Evolutionary conservation across 1,140 invertebrate genomes (phyloP).

Genomic region (Caenorhabditis inopinata): DNA sequence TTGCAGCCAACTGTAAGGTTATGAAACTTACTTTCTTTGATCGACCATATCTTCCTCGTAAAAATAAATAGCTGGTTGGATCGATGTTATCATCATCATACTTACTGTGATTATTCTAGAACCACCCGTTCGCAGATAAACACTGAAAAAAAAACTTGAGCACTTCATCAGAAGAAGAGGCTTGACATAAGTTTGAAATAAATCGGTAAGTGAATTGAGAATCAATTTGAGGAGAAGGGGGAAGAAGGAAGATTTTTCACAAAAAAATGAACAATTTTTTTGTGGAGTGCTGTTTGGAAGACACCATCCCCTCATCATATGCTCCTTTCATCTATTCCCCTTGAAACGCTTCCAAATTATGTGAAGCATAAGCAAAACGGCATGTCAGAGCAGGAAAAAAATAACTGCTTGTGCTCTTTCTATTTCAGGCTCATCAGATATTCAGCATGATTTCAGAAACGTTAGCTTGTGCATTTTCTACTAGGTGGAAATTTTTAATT

Average conservation of each 20-base stretch:
- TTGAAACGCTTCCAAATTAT: constrained; percentile 34
- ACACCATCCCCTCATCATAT: constrained; percentile 29
- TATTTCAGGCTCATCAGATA: not conserved
- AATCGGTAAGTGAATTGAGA: not conserved
- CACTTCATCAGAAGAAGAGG: no score
- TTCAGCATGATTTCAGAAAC: not conserved
- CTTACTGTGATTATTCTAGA: not conserved
- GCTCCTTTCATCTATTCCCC: constrained; percentile 16
- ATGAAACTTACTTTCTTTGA: not conserved
- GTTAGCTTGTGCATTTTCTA: not conserved
- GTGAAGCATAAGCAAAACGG: constrained; percentile 33
- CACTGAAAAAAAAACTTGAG: not conserved
- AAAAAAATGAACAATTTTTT: constrained; percentile 18
- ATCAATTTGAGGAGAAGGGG: not conserved
- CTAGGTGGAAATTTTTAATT: no score
- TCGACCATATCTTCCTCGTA: not conserved
- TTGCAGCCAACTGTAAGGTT: no score
- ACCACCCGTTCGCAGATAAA: not conserved
- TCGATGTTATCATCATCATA: not conserved
- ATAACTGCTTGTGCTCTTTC: constrained; percentile 5
- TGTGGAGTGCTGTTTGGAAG: not conserved
- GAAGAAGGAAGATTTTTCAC: not conserved
- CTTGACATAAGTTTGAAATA: no score
- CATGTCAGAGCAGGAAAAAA: not conserved
- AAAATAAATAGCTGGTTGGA: not conserved